Base-by-base conservation (phyloP, 2,797 vertebrate genomes). In the Manis pentadactyla region DNA sequence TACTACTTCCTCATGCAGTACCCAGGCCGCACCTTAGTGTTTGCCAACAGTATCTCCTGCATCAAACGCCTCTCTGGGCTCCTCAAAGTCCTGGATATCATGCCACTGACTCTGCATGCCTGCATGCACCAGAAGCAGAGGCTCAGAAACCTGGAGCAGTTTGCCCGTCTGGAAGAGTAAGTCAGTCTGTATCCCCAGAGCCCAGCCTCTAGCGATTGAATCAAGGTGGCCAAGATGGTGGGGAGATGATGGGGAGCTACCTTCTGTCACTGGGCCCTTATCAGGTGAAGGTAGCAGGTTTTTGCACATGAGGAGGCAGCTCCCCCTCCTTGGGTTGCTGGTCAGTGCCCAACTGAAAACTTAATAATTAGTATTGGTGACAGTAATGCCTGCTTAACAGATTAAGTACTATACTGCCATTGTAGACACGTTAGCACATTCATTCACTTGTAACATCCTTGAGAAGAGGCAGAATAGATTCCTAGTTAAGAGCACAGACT, bases 71-170 rank as follows among this genome's bases (percentile, higher is more conserved):
- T 99, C 51, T 99, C 97, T 69, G 99, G 99, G 31, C 99, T 99
- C 92, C 99, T 99, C 96, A 99, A 99, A 31, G 99, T 99, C 97
- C 92, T 99, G 97, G 99, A 99, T 84, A 98, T 98, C 21, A 98
- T 98, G 82, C 99, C 99, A 0, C 98, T 99, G 94, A 99, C 99
- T 55, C 98, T 99, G 34, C 99, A 99, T 0, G 99, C 99, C 73
- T 99, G 99, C 98, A 99, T 99, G 99, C 99, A 99, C 98, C 99
- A 99, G 98, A 99, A 99, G 95, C 99, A 99, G 97, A 99, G 99
- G 34, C 98, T 99, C 82, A 99, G 99, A 98, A 99, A 99, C 98
- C 98, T 99, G 98, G 99, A 99, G 97, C 98, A 99, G 68, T 99
- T 99, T 98, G 99, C 99, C 5, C 99, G 99, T 86, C 98, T 99